Conservation (phyloP, 2,797 vertebrate genomes). For the Falco biarmicus region DNA sequence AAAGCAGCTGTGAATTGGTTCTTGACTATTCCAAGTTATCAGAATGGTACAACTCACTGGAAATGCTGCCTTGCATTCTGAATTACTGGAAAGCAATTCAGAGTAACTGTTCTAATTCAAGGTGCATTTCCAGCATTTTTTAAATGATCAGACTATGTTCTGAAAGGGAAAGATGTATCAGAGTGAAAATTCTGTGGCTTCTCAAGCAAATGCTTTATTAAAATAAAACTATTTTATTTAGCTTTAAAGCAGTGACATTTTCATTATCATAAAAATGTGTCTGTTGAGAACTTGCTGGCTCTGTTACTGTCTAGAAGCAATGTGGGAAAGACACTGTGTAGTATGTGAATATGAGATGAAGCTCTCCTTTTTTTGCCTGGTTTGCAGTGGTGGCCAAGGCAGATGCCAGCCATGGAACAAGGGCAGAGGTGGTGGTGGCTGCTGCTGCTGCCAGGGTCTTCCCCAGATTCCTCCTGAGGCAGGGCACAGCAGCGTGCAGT, state of each 20-base stretch:
- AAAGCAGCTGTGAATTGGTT: neutral
- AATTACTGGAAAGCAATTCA: neutral
- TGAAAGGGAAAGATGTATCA: neutral
- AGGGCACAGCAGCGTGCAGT: accelerated
- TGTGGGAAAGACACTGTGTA: neutral
- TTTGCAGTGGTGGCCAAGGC: neutral
- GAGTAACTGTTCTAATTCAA: neutral
- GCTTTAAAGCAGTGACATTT: neutral
- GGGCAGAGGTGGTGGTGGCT: neutral
- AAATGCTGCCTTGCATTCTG: neutral
- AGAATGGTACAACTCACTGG: neutral
- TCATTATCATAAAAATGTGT: neutral
- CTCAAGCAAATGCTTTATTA: neutral
- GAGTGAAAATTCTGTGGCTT: neutral
- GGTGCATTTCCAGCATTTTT: neutral
- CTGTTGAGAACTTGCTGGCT: neutral
- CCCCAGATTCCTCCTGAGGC: neutral
- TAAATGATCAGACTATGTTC: neutral
- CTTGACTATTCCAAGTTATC: neutral
- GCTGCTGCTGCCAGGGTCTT: neutral
- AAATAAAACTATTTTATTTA: neutral
- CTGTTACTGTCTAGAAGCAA: neutral
- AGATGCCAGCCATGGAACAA: neutral
- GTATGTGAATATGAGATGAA: accelerated
- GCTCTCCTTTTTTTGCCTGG: neutral